These are phyloP conservation scores for Rhineura floridana DNA, from an alignment of 2,113 vertebrate genomes.

Conservation along the genomic window DNA sequence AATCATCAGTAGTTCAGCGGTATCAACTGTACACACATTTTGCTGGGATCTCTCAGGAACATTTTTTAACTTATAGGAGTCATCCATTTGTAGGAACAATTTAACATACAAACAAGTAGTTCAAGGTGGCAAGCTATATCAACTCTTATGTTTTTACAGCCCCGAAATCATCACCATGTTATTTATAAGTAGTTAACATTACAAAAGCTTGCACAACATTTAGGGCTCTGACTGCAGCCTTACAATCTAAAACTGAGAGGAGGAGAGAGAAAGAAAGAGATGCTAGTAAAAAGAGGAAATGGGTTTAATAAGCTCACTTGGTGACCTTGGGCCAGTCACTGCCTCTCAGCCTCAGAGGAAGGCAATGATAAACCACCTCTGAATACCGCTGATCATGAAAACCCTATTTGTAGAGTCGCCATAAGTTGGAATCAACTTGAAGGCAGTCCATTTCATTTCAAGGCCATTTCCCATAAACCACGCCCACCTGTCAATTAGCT, in stretches of 20 bases:
- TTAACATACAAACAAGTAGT: not conserved
- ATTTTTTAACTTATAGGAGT: not conserved
- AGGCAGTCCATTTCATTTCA: no score
- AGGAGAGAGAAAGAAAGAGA: no score
- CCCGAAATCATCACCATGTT: not conserved
- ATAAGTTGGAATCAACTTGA: no score
- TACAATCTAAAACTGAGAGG: not conserved
- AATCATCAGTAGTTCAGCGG: not conserved
- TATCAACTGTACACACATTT: not conserved
- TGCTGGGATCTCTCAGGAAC: not conserved
- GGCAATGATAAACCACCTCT: no score
- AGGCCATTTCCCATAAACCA: no score
- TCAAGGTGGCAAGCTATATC: not conserved
- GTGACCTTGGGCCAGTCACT: no score
- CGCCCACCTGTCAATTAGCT: no score
- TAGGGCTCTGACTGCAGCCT: not conserved
- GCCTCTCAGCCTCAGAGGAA: no score
- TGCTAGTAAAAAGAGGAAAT: no score
- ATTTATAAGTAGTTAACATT: not conserved
- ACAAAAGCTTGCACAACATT: not conserved
- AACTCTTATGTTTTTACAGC: not conserved
- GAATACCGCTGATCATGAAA: no score
- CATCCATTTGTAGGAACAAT: not conserved
- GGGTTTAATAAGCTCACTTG: no score
- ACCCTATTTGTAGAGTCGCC: no score